Evolutionary conservation across 1,140 invertebrate genomes (phyloP), one percentile per base, ranked within the genome.

Genomic region (Venustaconcha ellipsiformis): DNA sequence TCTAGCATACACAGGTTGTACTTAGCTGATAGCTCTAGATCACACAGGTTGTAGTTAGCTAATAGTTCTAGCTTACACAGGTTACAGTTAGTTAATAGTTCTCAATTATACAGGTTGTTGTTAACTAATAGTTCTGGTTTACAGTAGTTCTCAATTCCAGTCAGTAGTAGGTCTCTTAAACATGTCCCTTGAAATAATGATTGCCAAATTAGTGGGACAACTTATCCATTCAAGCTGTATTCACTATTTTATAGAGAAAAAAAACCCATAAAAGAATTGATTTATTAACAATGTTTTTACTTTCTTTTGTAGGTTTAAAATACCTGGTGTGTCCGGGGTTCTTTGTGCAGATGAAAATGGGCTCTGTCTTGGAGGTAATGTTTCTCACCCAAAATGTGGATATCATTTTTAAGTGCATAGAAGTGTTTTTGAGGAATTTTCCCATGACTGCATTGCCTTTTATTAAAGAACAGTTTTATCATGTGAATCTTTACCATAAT

Each of bases 321-420:
- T 73, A n/a, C 83, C 81, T 30, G 82, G 80, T 26, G 78, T 82
- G 15, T 74, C 66, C 70, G 78, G 78, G 60, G 80, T 80, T 20
- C 64, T 84, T 14, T 84, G 83, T 79, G 75, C 80, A 72, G 83
- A 84, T 72, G 70, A 79, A 73, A 75, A 84, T 70, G 83, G 83
- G 0, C 62, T 84, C 17, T 83, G 80, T 71, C 68, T 84, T 37
- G 73, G 74, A 76, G 76, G 83, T 83, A 69, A 67, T 48, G 66
- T n/a, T 6, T 67, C 11, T 48, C 30, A 26, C 55, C 14, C 55
- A 67, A n/a, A 67, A n/a, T 37, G 37, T 67, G 20, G 55, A 26
- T 23, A 67, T 14, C n/a, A 37, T 37, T n/a, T 67, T 67, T 26
- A 30, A 67, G 55, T 67, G 37, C 37, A 48, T 8, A 6, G 11